These are phyloP conservation scores for Hydrolagus colliei DNA, from an alignment of 2,797 vertebrate species.

Conservation along the genomic window DNA sequence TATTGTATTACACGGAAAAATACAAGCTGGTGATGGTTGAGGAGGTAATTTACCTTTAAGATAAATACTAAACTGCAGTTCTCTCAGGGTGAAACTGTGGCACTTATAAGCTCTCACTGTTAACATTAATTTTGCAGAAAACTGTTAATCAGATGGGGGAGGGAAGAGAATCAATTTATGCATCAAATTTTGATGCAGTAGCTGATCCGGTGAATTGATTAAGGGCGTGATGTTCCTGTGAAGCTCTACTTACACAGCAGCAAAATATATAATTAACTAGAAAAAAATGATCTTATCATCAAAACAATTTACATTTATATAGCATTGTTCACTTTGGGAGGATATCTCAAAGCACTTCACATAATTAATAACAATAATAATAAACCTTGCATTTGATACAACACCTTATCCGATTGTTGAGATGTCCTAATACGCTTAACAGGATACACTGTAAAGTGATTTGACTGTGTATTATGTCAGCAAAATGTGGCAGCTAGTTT, in stretches of 20 bases:
- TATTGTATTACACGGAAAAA: too few relatives aligned
- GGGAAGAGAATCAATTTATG: background rate
- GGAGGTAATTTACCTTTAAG: background rate
- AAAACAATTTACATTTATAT: background rate
- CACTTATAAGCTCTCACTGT: background rate
- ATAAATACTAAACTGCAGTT: background rate
- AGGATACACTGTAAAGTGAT: too few relatives aligned
- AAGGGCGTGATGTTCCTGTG: background rate
- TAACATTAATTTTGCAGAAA: constrained; percentile 3
- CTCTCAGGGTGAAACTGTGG: background rate
- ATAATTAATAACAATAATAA: background rate
- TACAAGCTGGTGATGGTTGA: background rate
- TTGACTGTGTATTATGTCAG: too few relatives aligned
- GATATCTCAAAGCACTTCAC: background rate
- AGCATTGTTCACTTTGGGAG: background rate
- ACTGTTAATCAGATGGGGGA: background rate
- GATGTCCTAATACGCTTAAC: too few relatives aligned
- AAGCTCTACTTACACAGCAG: background rate
- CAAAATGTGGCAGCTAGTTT: too few relatives aligned
- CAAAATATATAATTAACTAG: background rate
- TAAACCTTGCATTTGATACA: too few relatives aligned
- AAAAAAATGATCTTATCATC: background rate
- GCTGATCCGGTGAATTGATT: background rate
- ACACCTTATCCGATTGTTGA: too few relatives aligned
- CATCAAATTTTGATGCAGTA: background rate